Evolutionary conservation across 1,140 invertebrate species (phyloP), one percentile per base, ranked within the genome.

Genomic region (Temnothorax nylanderi): DNA sequence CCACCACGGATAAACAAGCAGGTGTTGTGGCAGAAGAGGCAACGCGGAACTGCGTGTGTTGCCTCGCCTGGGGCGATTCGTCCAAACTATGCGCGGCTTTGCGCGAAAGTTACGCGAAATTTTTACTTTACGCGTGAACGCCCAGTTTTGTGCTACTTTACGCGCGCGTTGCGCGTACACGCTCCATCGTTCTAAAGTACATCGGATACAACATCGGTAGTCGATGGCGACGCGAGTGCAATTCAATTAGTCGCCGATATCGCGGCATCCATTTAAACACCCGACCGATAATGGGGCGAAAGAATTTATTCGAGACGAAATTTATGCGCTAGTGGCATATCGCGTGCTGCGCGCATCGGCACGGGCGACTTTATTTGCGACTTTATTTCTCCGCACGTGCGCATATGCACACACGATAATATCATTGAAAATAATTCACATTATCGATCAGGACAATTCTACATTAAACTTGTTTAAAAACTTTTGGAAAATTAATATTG

Each of bases 1-100:
- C 80, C 75, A 89, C 64, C 56, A 13, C 72, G 58, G 47, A 90
- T 87, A 89, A 90, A 90, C 88, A 84, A 84, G 32, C 80, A 84
- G 32, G 80, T 75, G 80, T 84, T 60, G 56, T 37, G 26, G 26
- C 44, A 34, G 54, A 84, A 72, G 54, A 44, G 49, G 80, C 26
- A 75, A 26, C 56, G 41, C 26, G 32, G n/a, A 18, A 37, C 80
- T 10, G n/a, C 18, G 34, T 18, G 64, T 60, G 69, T 75, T 82
- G 37, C 26, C 54, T 75, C 56, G 80, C 80, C 44, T 54, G 54
- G 18, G 69, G 80, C 32, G 69, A 60, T n/a, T 74, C 54, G 21
- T 26, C 10, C 11, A 72, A 74, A 74, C 67, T 74, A 44, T 49
- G 41, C 26, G 65, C 18, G 37, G 32, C 54, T 60, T 74, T 34